These are phyloP conservation scores for Drosophila pectinifera DNA, from an alignment of 1,140 invertebrate genomes.

Conservation along the genomic window DNA sequence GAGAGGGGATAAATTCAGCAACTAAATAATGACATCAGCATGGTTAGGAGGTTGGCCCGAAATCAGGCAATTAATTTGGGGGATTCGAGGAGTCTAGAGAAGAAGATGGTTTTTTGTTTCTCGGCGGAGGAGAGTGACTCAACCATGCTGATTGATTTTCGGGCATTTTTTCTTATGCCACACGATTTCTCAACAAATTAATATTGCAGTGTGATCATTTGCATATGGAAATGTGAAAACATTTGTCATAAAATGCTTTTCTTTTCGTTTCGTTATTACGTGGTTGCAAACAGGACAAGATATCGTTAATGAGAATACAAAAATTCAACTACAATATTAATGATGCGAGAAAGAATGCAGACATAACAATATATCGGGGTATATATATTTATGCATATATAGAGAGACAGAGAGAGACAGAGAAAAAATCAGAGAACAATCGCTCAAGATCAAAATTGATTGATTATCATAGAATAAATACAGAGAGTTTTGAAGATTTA, in stretches of 20 bases:
- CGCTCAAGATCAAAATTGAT: conserved; percentile 52
- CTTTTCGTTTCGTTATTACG: conserved; percentile 29
- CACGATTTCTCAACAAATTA: conserved; percentile 81
- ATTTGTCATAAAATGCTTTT: conserved; percentile 39
- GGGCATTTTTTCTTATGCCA: conserved; percentile 42
- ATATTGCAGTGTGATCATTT: conserved; percentile 82
- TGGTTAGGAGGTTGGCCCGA: conserved; percentile 13
- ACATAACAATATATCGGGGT: conserved; percentile 61
- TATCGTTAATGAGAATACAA: conserved; percentile 60
- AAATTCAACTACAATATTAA: conserved; percentile 84
- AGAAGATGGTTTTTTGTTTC: conserved; percentile 8
- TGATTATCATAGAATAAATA: conserved; percentile 18
- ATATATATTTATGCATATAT: conserved; percentile 19
- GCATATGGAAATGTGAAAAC: conserved; percentile 51
- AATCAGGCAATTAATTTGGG: neutral
- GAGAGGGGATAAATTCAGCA: neutral
- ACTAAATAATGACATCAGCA: conserved; percentile 42
- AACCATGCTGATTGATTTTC: conserved; percentile 51
- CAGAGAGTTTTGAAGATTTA: conserved; percentile 12
- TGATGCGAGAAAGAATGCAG: conserved; percentile 81
- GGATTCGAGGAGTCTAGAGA: conserved; percentile 1
- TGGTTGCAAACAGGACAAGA: conserved; percentile 41
- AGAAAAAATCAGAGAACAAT: conserved; percentile 48
- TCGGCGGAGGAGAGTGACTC: neutral
- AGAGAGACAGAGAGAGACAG: conserved; percentile 21